Percentiles rank a stretch among this genome's conserved stretches.
phyloP scores from a whole-genome alignment of 2,113 vertebrate species.

The Mugil cephalus region DNA sequence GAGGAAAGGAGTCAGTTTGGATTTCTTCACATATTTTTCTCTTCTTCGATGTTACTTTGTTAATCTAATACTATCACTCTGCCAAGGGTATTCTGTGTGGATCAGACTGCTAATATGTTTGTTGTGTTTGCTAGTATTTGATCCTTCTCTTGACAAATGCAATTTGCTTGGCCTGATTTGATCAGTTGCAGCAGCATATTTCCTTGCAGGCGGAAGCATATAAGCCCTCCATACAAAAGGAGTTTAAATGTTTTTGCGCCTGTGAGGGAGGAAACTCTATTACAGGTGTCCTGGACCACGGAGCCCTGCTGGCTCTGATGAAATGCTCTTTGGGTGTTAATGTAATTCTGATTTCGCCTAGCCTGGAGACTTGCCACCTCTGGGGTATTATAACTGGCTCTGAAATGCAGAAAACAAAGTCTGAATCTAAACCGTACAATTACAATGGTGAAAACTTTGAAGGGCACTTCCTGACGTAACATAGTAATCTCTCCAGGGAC shows the following conservation, averaged over 20 bases:
- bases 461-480: conserved; percentile 59
- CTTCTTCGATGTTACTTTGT: conserved; percentile 71
- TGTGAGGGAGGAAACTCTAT: conserved; percentile 90
- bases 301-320: conserved; percentile 86
- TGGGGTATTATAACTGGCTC: conserved; percentile 76
- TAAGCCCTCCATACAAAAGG: conserved; percentile 94
- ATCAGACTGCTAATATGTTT: conserved; percentile 92
- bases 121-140: conserved; percentile 89
- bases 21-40: conserved; percentile 70
- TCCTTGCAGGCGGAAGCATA: conserved; percentile 89
- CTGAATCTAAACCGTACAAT: conserved; percentile 58
- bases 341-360: conserved; percentile 89
- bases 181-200: conserved; percentile 92
- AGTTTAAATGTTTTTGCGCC: conserved; percentile 79
- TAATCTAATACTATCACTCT: conserved; percentile 82
- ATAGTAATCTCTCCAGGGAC: conserved; percentile 47
- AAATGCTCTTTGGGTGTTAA: conserved; percentile 89
- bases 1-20: conserved; percentile 65
- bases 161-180: conserved; percentile 95
- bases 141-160: conserved; percentile 92
- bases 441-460: conserved; percentile 69
- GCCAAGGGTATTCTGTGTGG: conserved; percentile 85
- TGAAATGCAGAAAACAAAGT: conserved; percentile 72
- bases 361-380: conserved; percentile 86
- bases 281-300: conserved; percentile 90